Evolutionary conservation across 2,888 invertebrate genomes (phyloP).

Genomic region (Pachliopta kotzebuea): DNA sequence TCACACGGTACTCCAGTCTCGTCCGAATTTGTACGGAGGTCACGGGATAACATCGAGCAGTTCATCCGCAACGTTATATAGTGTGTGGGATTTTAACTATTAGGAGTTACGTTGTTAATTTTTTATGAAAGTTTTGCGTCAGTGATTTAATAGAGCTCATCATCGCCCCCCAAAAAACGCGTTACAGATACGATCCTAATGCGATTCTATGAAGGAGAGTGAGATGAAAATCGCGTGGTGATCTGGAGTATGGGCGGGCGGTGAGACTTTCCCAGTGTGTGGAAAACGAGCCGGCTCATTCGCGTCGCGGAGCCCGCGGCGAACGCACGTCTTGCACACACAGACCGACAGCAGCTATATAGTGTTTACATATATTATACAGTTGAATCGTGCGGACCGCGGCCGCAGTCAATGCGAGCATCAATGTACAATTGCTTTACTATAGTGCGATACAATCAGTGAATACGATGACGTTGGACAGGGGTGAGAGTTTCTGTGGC

Average conservation of each 20-base stretch:
- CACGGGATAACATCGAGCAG: no score
- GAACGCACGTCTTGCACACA: slow-evolving; percentile 49
- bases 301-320: slow-evolving; percentile 42
- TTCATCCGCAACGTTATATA: no score
- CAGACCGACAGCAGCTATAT: not conserved
- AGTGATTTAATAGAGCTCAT: slow-evolving; percentile 18
- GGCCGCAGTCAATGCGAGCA: slow-evolving; percentile 20
- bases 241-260: slow-evolving; percentile 49
- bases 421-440: slow-evolving; percentile 24
- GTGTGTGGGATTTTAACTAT: not conserved
- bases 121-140: slow-evolving; percentile 16
- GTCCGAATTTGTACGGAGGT: no score
- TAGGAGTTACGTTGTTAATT: slow-evolving; percentile 16
- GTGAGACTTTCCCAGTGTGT: slow-evolving; percentile 55
- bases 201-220: slow-evolving; percentile 49
- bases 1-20: no score
- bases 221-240: slow-evolving; percentile 43
- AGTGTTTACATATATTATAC: slow-evolving; percentile 14
- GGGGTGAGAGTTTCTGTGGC: slow-evolving; percentile 69
- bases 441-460: slow-evolving; percentile 23
- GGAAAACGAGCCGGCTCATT: slow-evolving; percentile 50
- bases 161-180: slow-evolving; percentile 15
- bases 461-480: slow-evolving; percentile 73
- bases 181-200: slow-evolving; percentile 37
- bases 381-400: slow-evolving; percentile 14